Base-by-base conservation (phyloP, 2,888 invertebrate species). In the Octodonta nipae region DNA sequence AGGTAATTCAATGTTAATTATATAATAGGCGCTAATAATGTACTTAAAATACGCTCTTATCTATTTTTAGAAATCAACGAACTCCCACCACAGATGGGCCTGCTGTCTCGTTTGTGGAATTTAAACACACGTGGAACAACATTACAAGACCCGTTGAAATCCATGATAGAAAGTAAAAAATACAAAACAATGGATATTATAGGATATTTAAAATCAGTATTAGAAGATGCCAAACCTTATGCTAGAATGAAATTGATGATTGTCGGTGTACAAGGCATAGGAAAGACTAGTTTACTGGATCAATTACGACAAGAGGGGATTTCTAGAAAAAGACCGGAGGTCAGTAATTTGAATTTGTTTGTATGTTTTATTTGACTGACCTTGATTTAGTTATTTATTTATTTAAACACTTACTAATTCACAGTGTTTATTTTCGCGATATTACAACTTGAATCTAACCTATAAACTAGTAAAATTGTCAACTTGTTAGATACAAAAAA, bases 201-300 rank as follows among this genome's bases (percentile, higher is more conserved):
- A 28, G 87, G 85, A 0, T 96, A 95, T 58, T 70, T 98, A 11
- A 88, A 91, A 61, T 82, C 82, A 0, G 84, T 82, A 11, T 61
- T 80, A 43, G 87, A 88, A 58, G 86, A 88, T 62, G 93, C 96
- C 0, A 78, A 83, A 47, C 84, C 87, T 0, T 96, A 96, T 60
- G 83, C 91, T 1, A 70, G 91, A 33, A 85, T 98, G 84, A 93
- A 95, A 59, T 67, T 98, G 11, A 91, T 91, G 89, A 78, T 95
- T 29, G 93, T 93, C 1, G 93, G 95, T 0, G 75, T 86, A 2
- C 89, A 92, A 62, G 78, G 78, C 5, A 76, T 76, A 40, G 75
- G 75, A 11, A 98, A 98, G 62, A 96, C 96, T 0, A 89, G 92
- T 30, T 64, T 96, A 3, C 63, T 95, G 16, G 85, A 91, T 48